Evolutionary conservation across 2,113 vertebrate genomes (phyloP).

Genomic region (Lathamus discolor): DNA sequence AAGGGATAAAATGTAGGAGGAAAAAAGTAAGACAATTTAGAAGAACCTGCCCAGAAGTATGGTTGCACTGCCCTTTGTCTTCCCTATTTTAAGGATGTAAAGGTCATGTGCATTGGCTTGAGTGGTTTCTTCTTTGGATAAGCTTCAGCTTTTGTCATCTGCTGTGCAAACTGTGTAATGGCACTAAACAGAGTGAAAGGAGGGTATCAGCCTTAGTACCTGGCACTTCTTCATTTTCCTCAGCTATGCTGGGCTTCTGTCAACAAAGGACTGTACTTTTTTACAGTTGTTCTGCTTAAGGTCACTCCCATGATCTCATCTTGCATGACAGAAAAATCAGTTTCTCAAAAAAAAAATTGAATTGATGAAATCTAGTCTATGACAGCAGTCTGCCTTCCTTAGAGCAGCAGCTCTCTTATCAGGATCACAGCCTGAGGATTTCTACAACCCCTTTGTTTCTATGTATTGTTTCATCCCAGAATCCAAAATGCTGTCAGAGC

Average conservation of each 20-base stretch:
- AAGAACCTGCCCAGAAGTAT: neutral
- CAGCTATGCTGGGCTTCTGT: neutral
- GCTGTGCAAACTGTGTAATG: neutral
- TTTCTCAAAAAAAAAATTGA: neutral
- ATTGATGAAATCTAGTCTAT: neutral
- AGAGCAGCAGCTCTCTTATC: conserved; percentile 9
- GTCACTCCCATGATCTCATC: neutral
- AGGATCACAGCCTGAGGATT: neutral
- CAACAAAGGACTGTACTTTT: neutral
- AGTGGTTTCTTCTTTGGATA: neutral
- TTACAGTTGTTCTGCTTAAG: neutral
- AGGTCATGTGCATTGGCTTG: neutral
- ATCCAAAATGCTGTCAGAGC: neutral
- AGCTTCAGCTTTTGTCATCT: neutral
- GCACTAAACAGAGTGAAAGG: neutral
- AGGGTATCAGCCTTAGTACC: neutral
- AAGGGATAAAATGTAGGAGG: neutral
- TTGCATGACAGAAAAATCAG: neutral
- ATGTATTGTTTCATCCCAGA: neutral
- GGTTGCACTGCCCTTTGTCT: neutral
- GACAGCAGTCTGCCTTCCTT: neutral
- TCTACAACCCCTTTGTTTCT: neutral
- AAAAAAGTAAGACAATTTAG: neutral
- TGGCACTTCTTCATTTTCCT: neutral
- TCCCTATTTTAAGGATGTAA: neutral